phyloP scores from a whole-genome alignment of 1,140 invertebrate genomes.

The Plutomurus gul region DNA sequence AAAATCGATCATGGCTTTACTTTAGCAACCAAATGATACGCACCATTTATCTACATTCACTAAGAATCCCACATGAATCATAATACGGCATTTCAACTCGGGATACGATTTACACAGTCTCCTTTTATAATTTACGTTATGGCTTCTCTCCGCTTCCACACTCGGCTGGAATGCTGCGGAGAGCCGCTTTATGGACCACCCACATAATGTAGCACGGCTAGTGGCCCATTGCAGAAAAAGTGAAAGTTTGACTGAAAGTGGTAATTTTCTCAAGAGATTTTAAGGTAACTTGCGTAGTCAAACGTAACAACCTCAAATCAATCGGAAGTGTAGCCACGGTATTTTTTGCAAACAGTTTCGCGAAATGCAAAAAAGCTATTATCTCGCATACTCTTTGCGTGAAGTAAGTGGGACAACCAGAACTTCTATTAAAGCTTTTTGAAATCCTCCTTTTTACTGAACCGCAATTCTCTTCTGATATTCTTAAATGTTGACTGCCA shows the following conservation, averaged over 20 bases:
- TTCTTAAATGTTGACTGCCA: no score
- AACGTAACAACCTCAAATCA: not conserved
- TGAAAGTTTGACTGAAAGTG: not conserved
- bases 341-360: not conserved
- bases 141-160: not conserved
- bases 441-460: no score
- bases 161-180: not conserved
- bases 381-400: no score
- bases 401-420: no score
- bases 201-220: not conserved
- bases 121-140: not conserved
- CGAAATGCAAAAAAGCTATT: no score
- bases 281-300: not conserved
- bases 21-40: conserved; percentile 29
- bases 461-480: no score
- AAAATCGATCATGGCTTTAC: conserved; percentile 13
- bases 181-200: not conserved
- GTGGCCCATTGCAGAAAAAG: not conserved
- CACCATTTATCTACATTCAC: conserved; percentile 33
- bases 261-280: not conserved
- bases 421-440: no score
- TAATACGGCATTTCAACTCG: conserved; percentile 8
- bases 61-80: conserved; percentile 33
- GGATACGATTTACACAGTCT: not conserved
- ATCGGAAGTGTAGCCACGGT: not conserved